Evolutionary conservation across 2,888 invertebrate genomes (phyloP).

Genomic region (Anarsia innoxiella): DNA sequence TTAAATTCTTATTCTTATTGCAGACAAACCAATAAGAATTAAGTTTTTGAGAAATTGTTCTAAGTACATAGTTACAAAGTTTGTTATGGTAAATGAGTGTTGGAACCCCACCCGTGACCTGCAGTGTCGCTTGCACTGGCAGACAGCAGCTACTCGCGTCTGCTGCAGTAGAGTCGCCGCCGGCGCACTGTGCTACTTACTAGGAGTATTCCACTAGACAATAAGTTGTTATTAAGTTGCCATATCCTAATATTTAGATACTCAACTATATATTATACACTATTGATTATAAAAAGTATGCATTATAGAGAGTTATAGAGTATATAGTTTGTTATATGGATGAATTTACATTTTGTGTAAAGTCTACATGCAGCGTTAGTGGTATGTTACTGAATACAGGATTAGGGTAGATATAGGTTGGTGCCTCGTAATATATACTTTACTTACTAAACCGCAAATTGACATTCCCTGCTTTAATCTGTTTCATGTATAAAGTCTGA

Average conservation of each 20-base stretch:
- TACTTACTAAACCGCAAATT: too few species aligned
- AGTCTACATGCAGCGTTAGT: slow-evolving; percentile 46
- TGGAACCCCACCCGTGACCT: too few species aligned
- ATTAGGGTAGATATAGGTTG: not conserved
- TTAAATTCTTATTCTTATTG: too few species aligned
- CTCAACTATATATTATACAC: slow-evolving; percentile 53
- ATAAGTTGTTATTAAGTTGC: slow-evolving; percentile 72
- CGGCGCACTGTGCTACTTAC: slow-evolving; percentile 24
- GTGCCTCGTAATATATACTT: too few species aligned
- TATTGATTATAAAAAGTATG: slow-evolving; percentile 47
- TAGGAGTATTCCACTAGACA: slow-evolving; percentile 69
- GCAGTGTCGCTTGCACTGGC: too few species aligned
- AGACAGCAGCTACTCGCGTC: too few species aligned
- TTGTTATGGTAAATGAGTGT: too few species aligned
- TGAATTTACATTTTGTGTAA: slow-evolving; percentile 70
- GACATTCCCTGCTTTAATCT: too few species aligned
- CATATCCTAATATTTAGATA: slow-evolving; percentile 73
- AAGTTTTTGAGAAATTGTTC: too few species aligned
- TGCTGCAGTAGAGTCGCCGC: not conserved
- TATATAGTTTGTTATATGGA: slow-evolving; percentile 72
- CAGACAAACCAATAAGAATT: too few species aligned
- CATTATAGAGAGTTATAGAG: slow-evolving; percentile 57
- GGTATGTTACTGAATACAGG: slow-evolving; percentile 27
- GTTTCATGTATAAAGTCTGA: too few species aligned
- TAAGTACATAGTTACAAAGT: too few species aligned